Base-by-base conservation (phyloP, 2,888 invertebrate species). In the Stenolophus ochropezus region DNA sequence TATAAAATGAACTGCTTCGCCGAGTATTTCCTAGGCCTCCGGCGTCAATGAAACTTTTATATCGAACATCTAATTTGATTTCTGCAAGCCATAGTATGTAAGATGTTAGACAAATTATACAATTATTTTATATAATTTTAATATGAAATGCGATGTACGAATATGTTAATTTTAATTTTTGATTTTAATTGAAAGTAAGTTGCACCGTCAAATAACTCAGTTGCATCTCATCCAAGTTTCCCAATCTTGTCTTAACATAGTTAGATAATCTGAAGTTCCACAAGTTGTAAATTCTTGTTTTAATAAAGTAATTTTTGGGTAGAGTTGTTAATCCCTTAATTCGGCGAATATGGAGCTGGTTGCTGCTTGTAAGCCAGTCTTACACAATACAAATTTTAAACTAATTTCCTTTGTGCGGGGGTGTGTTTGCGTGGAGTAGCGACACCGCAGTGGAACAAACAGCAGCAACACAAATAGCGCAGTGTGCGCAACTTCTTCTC, bases 371-470 rank as follows among this genome's bases (percentile, higher is more conserved):
- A 61, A 61, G 23, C 61, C 23, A 11, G 25, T 14, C 61, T 61
- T 58, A 58, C 61, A 61, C 61, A 56, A 56, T 56, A 61, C 61
- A 61, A 61, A 61, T 61, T 61, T 61, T 61, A 25, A 61, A 61
- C 61, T 61, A 61, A 61, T 61, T 61, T 25, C 56, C 61, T 21
- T 25, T n/a, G 25, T 23, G 61, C 14, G 18, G 56, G 18, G 56
- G n/a, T 4, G 23, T 61, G 61, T 61, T 61, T 61, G 61, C 61
- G 14, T 61, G 23, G 23, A 42, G 33, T 42, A 42, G 4, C 6
- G n/a, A 23, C 14, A 23, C 61, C 61, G n/a, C 61, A 21, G 18
- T 56, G 11, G n/a, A 61, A 61, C 61, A 61, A 61, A 25, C 25
- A 61, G 25, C 11, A 27, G 14, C 61, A 61, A 61, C 61, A 61